Conservation (phyloP, 1,140 invertebrate genomes). For the Psix sp. region DNA sequence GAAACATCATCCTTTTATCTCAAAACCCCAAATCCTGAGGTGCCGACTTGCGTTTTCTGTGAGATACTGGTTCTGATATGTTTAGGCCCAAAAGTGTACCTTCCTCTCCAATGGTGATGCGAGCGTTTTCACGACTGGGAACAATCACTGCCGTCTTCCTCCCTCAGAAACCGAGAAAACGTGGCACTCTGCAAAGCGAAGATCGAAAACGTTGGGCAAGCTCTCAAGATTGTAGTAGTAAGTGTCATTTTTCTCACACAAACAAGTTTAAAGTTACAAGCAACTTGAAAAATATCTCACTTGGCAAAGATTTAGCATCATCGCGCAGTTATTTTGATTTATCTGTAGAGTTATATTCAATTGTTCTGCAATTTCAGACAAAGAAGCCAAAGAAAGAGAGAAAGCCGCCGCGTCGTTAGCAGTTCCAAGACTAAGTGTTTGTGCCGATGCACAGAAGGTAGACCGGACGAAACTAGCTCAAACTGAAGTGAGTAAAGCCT, state of each 20-base stretch:
- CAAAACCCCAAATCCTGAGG: conserved; percentile 65
- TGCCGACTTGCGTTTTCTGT: conserved; percentile 74
- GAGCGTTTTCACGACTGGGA: conserved; percentile 91
- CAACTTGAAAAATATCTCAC: too few relatives aligned
- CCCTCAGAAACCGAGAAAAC: conserved; percentile 89
- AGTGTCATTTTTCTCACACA: too few relatives aligned
- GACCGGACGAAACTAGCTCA: conserved; percentile 93
- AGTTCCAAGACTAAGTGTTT: conserved; percentile 92
- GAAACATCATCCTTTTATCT: conserved; percentile 34
- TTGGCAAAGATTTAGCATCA: too few relatives aligned
- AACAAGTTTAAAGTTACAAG: too few relatives aligned
- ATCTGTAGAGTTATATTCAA: conserved; percentile 2
- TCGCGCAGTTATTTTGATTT: too few relatives aligned
- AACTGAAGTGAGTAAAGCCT: conserved; percentile 83
- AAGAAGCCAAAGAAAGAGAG: conserved; percentile 86
- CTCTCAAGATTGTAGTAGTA: conserved; percentile 93
- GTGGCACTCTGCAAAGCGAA: conserved; percentile 85
- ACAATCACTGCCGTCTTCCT: conserved; percentile 87
- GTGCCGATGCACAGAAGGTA: conserved; percentile 95
- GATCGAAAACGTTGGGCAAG: conserved; percentile 95
- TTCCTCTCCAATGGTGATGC: conserved; percentile 95
- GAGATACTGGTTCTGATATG: conserved; percentile 76
- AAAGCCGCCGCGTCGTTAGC: conserved; percentile 82
- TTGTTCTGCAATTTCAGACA: conserved; percentile 77
- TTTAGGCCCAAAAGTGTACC: conserved; percentile 93